A percentile compares a stretch with the other conserved stretches of the same genome.
Conservation (phyloP, 2,113 vertebrate species). For the Odontophorus gujanensis region DNA sequence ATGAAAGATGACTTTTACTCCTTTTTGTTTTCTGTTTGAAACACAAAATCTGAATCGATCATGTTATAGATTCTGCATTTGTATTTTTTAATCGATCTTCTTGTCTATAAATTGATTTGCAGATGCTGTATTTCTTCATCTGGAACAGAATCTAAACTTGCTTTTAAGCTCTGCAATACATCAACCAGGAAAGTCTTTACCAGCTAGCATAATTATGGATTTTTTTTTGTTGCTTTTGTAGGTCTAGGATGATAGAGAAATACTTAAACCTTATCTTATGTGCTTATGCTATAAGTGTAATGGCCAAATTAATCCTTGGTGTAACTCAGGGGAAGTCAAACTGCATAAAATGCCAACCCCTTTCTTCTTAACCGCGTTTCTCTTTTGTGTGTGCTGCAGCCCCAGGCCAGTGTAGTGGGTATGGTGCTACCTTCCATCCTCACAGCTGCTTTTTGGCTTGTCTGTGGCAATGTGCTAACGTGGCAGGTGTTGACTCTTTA, state of each 20-base stretch:
- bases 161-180: not conserved
- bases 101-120: not conserved
- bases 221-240: not conserved
- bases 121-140: not conserved
- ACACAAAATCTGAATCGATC: not conserved
- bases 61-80: not conserved
- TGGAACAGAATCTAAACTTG: not conserved
- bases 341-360: too few species aligned
- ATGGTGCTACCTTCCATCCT: not conserved
- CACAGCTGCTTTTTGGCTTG: rapidly evolving
- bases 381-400: not conserved
- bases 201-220: not conserved
- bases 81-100: not conserved
- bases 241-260: not conserved
- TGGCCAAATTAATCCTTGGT: not conserved
- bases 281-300: not conserved
- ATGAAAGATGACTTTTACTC: too few species aligned
- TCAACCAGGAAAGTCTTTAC: not conserved
- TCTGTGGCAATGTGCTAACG: rapidly evolving
- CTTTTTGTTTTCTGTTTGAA: not conserved
- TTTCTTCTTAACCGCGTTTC: not conserved
- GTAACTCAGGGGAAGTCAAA: not conserved
- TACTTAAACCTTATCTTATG: not conserved
- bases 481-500: not conserved
- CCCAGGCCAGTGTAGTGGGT: rapidly evolving